Evolutionary conservation across 2,797 vertebrate species (phyloP).

Genomic region (Eulemur albifrons): DNA sequence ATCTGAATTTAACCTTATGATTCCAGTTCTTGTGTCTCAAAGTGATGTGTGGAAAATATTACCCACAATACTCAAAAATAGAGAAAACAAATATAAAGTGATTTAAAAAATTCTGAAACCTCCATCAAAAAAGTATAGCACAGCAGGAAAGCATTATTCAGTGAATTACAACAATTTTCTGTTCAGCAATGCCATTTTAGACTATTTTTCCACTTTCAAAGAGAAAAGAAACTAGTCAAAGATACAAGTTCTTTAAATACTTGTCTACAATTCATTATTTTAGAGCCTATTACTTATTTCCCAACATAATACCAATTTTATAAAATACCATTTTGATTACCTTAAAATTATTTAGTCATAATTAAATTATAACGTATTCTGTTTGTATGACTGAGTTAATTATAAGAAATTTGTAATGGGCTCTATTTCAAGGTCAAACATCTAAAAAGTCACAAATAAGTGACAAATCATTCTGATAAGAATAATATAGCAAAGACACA

Average conservation of each 20-base stretch:
- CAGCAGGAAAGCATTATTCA: conserved; percentile 38
- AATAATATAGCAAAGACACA: conserved; percentile 3
- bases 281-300: neutral
- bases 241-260: conserved; percentile 35
- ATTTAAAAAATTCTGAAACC: neutral
- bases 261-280: conserved; percentile 1
- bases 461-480: conserved; percentile 1
- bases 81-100: conserved; percentile 3
- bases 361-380: neutral
- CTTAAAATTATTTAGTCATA: conserved; percentile 9
- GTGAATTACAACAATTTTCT: conserved; percentile 44
- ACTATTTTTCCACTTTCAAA: conserved; percentile 49
- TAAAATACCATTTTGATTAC: conserved; percentile 34
- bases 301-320: neutral
- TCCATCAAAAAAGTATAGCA: conserved; percentile 14
- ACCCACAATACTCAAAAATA: neutral
- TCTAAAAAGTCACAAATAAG: conserved; percentile 28
- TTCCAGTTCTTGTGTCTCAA: neutral
- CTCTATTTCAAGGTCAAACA: conserved; percentile 3
- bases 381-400: neutral
- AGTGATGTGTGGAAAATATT: neutral
- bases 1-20: neutral
- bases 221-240: neutral
- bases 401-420: neutral
- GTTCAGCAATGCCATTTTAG: conserved; percentile 26